A percentile compares a stretch with the other conserved stretches of the same genome.
Evolutionary conservation across 2,797 vertebrate genomes (phyloP).

Genomic region (Tragopan temminckii): DNA sequence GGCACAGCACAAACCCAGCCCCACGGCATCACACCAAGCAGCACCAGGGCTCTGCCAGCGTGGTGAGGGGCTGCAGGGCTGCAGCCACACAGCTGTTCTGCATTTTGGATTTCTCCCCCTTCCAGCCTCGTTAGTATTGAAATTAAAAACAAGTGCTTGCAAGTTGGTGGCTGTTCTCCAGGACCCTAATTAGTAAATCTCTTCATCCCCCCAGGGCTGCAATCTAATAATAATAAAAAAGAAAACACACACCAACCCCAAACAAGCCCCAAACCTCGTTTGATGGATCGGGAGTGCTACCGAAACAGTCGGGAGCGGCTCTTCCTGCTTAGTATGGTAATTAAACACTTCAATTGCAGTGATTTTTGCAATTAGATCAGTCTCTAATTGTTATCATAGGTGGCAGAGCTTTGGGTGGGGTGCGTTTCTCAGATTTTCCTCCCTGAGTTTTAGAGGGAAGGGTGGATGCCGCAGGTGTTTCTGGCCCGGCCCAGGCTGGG

Average conservation of each 20-base stretch:
- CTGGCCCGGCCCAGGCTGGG: background rate
- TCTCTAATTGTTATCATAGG: conserved; percentile 79
- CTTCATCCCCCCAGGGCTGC: conserved; percentile 60
- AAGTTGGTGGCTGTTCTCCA: conserved; percentile 69
- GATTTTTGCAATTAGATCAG: conserved; percentile 83
- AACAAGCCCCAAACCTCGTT: conserved; percentile 67
- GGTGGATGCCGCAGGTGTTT: fast-evolving
- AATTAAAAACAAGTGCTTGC: conserved; percentile 73
- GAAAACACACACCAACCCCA: conserved; percentile 4
- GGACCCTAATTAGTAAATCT: conserved; percentile 75
- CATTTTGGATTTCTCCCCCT: background rate
- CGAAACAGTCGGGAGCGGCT: conserved; percentile 49
- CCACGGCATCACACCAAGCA: fast-evolving
- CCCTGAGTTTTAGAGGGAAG: background rate
- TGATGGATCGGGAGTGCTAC: conserved; percentile 62
- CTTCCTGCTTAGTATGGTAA: conserved; percentile 78
- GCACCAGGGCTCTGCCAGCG: background rate
- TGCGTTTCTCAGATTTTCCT: background rate
- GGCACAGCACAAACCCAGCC: background rate
- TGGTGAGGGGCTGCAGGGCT: background rate
- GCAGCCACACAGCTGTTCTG: conserved; percentile 25
- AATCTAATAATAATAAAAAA: conserved; percentile 65
- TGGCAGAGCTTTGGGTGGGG: conserved; percentile 55
- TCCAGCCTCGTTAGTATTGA: conserved; percentile 66
- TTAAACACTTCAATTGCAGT: conserved; percentile 82